Percentiles rank a stretch among this genome's conserved stretches.
Conservation (phyloP, 2,888 invertebrate genomes). For the Tenthredo amoena region DNA sequence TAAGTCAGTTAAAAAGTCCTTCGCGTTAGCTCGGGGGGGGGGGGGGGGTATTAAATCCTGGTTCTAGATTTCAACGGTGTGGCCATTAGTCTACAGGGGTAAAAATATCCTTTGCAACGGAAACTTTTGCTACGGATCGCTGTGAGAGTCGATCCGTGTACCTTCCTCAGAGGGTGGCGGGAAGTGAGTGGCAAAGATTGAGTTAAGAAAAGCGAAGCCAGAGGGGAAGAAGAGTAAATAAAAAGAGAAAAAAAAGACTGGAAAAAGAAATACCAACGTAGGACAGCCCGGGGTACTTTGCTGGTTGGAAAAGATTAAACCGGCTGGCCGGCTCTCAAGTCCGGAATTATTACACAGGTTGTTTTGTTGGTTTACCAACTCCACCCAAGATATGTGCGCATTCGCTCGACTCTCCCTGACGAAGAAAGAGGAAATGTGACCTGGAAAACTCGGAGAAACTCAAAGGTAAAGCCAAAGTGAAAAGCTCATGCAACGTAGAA, state of each 20-base stretch:
- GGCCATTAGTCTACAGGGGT: conserved; percentile 22
- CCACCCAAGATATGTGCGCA: conserved; percentile 5
- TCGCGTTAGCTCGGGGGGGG: neutral
- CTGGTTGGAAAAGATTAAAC: conserved; percentile 16
- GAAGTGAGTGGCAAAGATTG: conserved; percentile 25
- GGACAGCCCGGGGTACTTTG: neutral
- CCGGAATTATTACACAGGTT: conserved; percentile 32
- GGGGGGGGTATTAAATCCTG: neutral
- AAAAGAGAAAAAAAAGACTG: neutral
- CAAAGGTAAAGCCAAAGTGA: neutral
- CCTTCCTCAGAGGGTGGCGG: neutral
- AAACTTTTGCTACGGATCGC: conserved; percentile 1
- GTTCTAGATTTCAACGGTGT: neutral
- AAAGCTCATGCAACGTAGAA: neutral
- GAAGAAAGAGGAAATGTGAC: neutral
- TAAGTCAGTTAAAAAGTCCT: neutral
- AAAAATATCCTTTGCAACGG: conserved; percentile 23
- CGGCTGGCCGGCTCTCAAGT: neutral
- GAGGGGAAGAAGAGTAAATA: neutral
- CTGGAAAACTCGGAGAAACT: neutral
- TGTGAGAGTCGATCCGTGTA: conserved; percentile 22
- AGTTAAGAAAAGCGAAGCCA: conserved; percentile 18
- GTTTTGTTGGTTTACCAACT: neutral
- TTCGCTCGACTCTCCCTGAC: neutral
- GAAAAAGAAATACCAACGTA: neutral